phyloP scores from a whole-genome alignment of 2,797 vertebrate species.

The Astyanax mexicanus region DNA sequence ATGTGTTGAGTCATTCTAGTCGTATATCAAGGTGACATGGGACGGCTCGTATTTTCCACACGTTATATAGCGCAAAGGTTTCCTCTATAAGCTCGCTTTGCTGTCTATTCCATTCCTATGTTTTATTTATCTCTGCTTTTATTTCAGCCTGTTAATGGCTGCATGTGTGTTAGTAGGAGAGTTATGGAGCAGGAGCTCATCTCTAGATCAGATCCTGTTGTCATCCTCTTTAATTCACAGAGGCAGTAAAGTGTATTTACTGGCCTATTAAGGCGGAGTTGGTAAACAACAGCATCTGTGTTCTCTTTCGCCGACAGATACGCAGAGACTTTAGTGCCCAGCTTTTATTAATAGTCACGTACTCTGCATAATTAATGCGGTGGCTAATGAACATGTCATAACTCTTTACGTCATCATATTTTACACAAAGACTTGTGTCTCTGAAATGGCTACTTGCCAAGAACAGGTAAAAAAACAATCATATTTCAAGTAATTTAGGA shows the following conservation, averaged over 20 bases:
- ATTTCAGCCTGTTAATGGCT: constrained; percentile 10
- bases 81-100: constrained; percentile 29
- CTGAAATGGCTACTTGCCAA: no score
- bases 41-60: constrained; percentile 45
- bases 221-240: constrained; percentile 29
- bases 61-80: constrained; percentile 22
- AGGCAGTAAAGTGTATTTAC: constrained; percentile 51
- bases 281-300: constrained; percentile 47
- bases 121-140: constrained; percentile 14
- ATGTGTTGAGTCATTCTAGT: constrained; percentile 47
- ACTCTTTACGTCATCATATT: no score
- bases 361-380: constrained; percentile 7
- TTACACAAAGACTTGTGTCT: no score
- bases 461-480: no score
- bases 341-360: constrained; percentile 11
- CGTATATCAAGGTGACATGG: constrained; percentile 56
- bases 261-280: constrained; percentile 33
- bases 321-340: background rate
- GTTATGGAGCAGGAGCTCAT: background rate
- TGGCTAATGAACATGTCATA: background rate
- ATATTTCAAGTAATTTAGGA: no score
- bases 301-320: constrained; percentile 33
- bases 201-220: constrained; percentile 26
- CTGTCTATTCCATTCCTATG: background rate
- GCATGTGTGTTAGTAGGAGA: constrained; percentile 1